Conservation (phyloP, 2,888 invertebrate genomes). For the Synergus itoensis region DNA sequence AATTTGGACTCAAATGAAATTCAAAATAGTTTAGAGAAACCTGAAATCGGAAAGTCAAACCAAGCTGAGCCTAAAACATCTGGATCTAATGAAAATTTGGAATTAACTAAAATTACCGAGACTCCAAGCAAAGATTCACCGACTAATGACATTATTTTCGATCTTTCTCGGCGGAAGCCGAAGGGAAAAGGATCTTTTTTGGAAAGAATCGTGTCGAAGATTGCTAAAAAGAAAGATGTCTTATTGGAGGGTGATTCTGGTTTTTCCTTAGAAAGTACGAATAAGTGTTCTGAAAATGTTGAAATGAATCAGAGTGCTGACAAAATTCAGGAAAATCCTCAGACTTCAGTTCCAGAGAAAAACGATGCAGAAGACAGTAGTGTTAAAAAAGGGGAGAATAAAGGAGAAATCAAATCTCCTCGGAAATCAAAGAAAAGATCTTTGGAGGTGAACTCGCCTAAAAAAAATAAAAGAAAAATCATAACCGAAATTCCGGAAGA, state of each 20-base stretch:
- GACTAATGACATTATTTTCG: slow-evolving; percentile 72
- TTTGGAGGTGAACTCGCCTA: slow-evolving; percentile 63
- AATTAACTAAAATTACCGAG: slow-evolving; percentile 10
- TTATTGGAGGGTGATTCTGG: slow-evolving; percentile 68
- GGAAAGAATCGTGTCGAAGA: slow-evolving; percentile 75
- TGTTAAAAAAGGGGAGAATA: slow-evolving; percentile 44
- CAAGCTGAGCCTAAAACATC: background rate
- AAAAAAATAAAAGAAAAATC: slow-evolving; percentile 66
- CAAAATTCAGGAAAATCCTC: background rate
- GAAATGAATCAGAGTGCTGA: background rate
- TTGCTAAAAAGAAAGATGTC: slow-evolving; percentile 74
- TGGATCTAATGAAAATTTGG: background rate
- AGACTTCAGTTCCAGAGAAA: background rate
- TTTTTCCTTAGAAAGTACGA: slow-evolving; percentile 64
- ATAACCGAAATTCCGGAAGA: slow-evolving; percentile 59
- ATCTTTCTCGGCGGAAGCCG: slow-evolving; percentile 72
- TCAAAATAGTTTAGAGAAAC: background rate
- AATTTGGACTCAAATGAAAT: background rate
- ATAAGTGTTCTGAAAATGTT: background rate
- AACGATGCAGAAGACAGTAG: background rate
- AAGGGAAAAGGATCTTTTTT: slow-evolving; percentile 74
- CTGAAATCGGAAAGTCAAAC: background rate
- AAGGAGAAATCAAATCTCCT: slow-evolving; percentile 30
- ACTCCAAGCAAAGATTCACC: slow-evolving; percentile 1
- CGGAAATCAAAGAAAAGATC: slow-evolving; percentile 67